Conservation (phyloP, 2,113 vertebrate species). For the Heteronetta atricapilla region DNA sequence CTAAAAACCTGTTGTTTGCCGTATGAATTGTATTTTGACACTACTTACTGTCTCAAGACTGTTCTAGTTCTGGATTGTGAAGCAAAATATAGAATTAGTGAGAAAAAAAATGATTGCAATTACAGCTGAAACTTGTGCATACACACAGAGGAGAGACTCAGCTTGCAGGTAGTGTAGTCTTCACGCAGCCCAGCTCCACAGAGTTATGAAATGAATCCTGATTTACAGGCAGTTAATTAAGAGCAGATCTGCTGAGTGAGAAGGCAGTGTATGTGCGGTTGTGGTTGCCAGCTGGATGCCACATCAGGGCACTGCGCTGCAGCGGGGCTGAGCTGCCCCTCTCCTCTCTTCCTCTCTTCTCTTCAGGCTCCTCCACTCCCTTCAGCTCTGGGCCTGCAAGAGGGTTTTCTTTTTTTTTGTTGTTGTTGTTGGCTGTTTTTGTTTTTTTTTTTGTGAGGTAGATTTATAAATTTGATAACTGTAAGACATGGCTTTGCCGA, state of each 20-base stretch:
- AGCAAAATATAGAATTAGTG: neutral
- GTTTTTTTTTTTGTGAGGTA: neutral
- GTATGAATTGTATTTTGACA: rapidly evolving
- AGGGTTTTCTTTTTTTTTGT: neutral
- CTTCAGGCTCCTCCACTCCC: neutral
- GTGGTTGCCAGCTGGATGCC: constrained; percentile 19
- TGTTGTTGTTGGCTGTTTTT: too few relatives aligned
- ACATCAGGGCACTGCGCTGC: rapidly evolving
- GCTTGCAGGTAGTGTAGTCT: neutral
- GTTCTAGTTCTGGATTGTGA: neutral
- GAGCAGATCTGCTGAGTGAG: constrained; percentile 55
- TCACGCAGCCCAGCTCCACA: neutral
- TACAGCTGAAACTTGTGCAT: neutral
- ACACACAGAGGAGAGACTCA: neutral
- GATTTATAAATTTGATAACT: neutral
- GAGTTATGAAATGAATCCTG: constrained; percentile 27
- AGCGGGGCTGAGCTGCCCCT: neutral
- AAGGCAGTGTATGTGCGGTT: neutral
- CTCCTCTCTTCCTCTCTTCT: neutral
- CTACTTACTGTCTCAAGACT: neutral
- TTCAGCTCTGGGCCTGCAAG: neutral
- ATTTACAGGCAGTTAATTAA: constrained; percentile 56
- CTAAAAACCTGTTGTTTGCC: neutral
- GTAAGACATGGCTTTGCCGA: neutral
- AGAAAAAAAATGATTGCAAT: neutral